These are phyloP conservation scores for Chloromyia formosa DNA, from an alignment of 2,888 invertebrate genomes.

Conservation along the genomic window DNA sequence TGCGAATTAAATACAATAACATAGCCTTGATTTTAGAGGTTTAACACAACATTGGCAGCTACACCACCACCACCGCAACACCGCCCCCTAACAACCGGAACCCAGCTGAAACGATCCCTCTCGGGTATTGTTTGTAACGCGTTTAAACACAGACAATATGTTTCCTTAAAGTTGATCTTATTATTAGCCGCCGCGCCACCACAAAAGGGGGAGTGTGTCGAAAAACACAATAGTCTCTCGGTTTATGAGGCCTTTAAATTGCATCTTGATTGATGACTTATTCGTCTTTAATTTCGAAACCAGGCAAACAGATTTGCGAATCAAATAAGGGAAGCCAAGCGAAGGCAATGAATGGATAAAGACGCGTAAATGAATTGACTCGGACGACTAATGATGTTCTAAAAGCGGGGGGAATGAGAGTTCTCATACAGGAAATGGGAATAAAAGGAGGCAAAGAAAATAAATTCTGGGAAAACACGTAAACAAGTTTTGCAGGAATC, in stretches of 20 bases:
- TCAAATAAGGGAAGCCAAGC: not conserved
- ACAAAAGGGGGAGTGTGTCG: constrained; percentile 33
- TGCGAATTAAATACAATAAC: constrained; percentile 15
- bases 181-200: constrained; percentile 44
- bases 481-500: no score
- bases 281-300: constrained; percentile 40
- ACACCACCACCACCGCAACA: not conserved
- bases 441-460: no score
- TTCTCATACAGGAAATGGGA: no score
- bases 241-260: constrained; percentile 47
- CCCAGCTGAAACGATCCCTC: not conserved
- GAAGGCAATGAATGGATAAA: not conserved
- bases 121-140: constrained; percentile 40
- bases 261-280: constrained; percentile 47
- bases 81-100: no score
- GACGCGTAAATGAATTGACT: not conserved
- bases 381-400: not conserved
- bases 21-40: not conserved
- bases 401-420: no score
- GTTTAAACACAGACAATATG: constrained; percentile 48
- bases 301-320: constrained; percentile 23
- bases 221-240: constrained; percentile 44
- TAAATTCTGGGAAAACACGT: no score
- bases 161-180: constrained; percentile 48
- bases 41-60: constrained; percentile 5